Percentiles rank a stretch among this genome's conserved stretches.
Conservation (phyloP, 2,113 vertebrate species). For the Leptocoma aspasia region DNA sequence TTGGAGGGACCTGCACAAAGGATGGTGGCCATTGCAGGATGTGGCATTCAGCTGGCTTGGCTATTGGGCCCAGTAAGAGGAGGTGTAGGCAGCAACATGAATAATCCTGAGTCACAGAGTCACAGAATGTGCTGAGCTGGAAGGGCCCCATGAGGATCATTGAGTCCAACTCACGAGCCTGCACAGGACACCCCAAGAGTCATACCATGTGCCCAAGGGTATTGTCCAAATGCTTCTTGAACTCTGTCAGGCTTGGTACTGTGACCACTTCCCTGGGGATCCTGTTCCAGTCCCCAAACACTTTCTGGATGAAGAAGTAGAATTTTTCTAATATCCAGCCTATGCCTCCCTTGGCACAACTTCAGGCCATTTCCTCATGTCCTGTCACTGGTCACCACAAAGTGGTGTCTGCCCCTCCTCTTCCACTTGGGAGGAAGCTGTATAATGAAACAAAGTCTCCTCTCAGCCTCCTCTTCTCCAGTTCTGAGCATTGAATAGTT, state of each 20-base stretch:
- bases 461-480: neutral
- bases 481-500: neutral
- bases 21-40: neutral
- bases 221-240: neutral
- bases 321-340: neutral
- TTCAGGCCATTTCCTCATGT: neutral
- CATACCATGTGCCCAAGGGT: fast-evolving
- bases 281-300: neutral
- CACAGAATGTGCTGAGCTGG: neutral
- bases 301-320: neutral
- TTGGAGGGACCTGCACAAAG: neutral
- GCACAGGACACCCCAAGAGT: neutral
- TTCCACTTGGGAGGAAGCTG: neutral
- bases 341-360: neutral
- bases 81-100: neutral
- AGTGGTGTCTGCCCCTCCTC: neutral
- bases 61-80: neutral
- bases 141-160: neutral
- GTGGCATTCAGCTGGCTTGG: neutral
- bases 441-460: neutral
- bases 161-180: neutral
- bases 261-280: neutral
- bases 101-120: neutral
- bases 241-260: neutral
- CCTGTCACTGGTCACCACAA: neutral